phyloP scores from a whole-genome alignment of 2,113 vertebrate species.

The Mesoclemmys tuberculata region DNA sequence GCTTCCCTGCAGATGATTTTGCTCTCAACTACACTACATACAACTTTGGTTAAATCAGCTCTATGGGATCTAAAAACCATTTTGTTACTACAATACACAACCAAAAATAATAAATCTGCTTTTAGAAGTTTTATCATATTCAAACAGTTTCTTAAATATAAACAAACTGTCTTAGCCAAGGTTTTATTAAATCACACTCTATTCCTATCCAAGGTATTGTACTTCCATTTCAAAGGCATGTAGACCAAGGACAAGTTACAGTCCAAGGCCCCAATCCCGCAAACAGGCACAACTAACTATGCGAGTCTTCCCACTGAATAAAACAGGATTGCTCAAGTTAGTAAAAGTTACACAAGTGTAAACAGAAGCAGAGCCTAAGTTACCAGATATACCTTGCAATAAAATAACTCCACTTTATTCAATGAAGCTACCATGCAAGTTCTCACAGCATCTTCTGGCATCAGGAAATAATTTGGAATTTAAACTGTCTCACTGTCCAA shows the following conservation, averaged over 20 bases:
- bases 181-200: neutral
- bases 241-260: conserved; percentile 46
- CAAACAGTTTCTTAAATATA: neutral
- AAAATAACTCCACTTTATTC: neutral
- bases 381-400: conserved; percentile 6
- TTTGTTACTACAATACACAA: neutral
- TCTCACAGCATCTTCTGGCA: conserved; percentile 28
- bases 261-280: conserved; percentile 14
- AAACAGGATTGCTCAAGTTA: conserved; percentile 24
- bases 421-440: conserved; percentile 16
- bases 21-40: neutral
- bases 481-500: neutral
- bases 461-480: neutral
- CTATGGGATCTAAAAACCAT: neutral
- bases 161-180: neutral
- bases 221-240: conserved; percentile 9
- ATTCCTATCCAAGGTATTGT: conserved; percentile 13
- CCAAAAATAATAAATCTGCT: neutral
- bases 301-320: conserved; percentile 20
- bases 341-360: conserved; percentile 44
- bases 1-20: neutral
- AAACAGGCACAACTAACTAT: conserved; percentile 31
- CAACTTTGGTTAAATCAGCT: neutral
- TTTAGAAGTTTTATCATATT: neutral
- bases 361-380: conserved; percentile 23